Percentiles rank a stretch among this genome's conserved stretches.
phyloP scores from a whole-genome alignment of 2,113 vertebrate species.

The Aphelocoma coerulescens region DNA sequence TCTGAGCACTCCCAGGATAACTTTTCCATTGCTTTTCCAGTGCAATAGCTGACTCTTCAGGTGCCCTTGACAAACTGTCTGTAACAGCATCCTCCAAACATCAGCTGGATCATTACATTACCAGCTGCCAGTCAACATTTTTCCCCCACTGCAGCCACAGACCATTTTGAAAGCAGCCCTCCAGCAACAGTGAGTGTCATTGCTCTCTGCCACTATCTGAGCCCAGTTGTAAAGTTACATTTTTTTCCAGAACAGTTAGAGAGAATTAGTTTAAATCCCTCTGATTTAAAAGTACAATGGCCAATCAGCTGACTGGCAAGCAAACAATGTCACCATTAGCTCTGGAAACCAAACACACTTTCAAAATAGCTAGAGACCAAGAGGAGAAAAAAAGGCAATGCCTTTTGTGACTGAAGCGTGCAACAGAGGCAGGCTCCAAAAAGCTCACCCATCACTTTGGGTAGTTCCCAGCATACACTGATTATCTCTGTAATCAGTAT shows the following conservation, averaged over 20 bases:
- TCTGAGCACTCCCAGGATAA: background rate
- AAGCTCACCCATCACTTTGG: constrained; percentile 11
- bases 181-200: background rate
- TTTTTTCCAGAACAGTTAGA: constrained; percentile 50
- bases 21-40: background rate
- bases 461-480: background rate
- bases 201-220: background rate
- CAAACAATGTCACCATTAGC: background rate
- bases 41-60: background rate
- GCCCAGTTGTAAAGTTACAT: background rate
- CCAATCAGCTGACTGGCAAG: constrained; percentile 8
- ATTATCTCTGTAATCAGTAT: background rate
- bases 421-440: background rate
- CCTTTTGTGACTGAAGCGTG: background rate
- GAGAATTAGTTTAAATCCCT: background rate
- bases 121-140: background rate
- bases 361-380: constrained; percentile 6
- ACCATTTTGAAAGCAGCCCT: background rate
- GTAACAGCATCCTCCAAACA: background rate
- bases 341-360: constrained; percentile 17
- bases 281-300: constrained; percentile 12
- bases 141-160: background rate
- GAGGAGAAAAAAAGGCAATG: background rate
- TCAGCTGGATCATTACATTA: background rate
- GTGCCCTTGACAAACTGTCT: background rate